Percentiles rank a stretch among this genome's conserved stretches.
These are phyloP conservation scores for Suillia variegata DNA, from an alignment of 2,888 invertebrate species.

Conservation along the genomic window DNA sequence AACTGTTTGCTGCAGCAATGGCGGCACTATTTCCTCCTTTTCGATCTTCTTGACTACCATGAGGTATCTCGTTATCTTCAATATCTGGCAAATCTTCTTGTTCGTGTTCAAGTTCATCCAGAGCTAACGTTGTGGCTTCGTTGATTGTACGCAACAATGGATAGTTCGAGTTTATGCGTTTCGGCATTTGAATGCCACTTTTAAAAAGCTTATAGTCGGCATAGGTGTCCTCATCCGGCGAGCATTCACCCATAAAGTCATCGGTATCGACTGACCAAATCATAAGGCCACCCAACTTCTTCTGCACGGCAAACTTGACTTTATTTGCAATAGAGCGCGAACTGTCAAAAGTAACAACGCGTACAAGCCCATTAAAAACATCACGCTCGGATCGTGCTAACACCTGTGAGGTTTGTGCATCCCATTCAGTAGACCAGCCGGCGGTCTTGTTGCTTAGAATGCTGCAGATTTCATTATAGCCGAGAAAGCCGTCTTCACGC, in stretches of 20 bases:
- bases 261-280: constrained; percentile 91
- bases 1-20: too few species aligned
- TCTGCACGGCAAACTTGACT: constrained; percentile 70
- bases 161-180: constrained; percentile 65
- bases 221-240: constrained; percentile 62
- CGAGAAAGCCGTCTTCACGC: constrained; percentile 81
- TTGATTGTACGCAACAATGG: constrained; percentile 77
- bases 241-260: constrained; percentile 78
- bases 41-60: constrained; percentile 50
- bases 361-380: constrained; percentile 65
- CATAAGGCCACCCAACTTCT: constrained; percentile 78
- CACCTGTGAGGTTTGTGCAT: constrained; percentile 64
- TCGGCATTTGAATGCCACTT: constrained; percentile 39
- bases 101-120: constrained; percentile 61
- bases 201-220: constrained; percentile 60
- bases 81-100: constrained; percentile 49
- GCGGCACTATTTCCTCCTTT: constrained; percentile 37
- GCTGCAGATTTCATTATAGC: constrained; percentile 83
- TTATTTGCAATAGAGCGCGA: constrained; percentile 75
- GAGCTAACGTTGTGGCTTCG: constrained; percentile 66
- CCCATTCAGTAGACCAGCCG: constrained; percentile 75
- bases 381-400: constrained; percentile 54
- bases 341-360: constrained; percentile 79
- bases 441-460: constrained; percentile 67
- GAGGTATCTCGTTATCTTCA: constrained; percentile 59